A percentile compares a stretch with the other conserved stretches of the same genome.
phyloP scores from a whole-genome alignment of 2,888 invertebrate genomes.

The Antitype chi region DNA sequence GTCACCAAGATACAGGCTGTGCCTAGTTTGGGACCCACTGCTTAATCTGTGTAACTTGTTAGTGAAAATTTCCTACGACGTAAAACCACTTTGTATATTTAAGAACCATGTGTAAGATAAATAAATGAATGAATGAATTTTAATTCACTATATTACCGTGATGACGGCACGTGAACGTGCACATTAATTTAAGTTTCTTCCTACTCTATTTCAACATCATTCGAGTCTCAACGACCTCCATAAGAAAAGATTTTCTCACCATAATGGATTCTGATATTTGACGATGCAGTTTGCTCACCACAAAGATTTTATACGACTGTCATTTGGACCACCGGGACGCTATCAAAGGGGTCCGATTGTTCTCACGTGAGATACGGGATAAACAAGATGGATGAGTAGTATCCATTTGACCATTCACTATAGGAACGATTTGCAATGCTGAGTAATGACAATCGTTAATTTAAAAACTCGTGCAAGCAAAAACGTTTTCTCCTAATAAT shows the following conservation, averaged over 20 bases:
- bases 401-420: conserved; percentile 7
- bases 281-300: conserved; percentile 48
- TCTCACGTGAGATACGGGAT: background rate
- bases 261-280: conserved; percentile 53
- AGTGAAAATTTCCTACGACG: too few species aligned
- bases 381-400: conserved; percentile 20
- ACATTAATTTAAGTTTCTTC: background rate
- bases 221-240: background rate
- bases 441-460: background rate
- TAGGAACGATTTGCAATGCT: background rate
- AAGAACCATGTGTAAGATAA: too few species aligned
- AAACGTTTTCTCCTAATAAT: background rate
- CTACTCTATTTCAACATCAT: background rate
- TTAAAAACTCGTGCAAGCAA: background rate
- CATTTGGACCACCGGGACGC: conserved; percentile 32
- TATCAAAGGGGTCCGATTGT: conserved; percentile 42
- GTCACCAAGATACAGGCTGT: too few species aligned
- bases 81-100: too few species aligned
- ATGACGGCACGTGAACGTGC: background rate
- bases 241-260: conserved; percentile 6
- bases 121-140: too few species aligned
- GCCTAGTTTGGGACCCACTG: too few species aligned
- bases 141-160: background rate
- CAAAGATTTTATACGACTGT: conserved; percentile 53
- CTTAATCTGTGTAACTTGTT: too few species aligned